Percentiles rank a stretch among this genome's conserved stretches.
phyloP scores from a whole-genome alignment of 2,113 vertebrate genomes.

The Misgurnus anguillicaudatus region DNA sequence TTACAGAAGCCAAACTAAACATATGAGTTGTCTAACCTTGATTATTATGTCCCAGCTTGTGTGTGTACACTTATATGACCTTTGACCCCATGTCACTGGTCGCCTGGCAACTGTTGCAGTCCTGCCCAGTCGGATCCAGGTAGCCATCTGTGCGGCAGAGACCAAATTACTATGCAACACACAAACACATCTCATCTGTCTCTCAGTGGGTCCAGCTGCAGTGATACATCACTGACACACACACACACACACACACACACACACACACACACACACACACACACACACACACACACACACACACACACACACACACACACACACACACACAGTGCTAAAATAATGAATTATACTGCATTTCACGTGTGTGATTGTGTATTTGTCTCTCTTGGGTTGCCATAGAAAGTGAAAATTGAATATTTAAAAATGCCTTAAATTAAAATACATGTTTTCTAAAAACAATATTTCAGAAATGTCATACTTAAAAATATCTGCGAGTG shows the following conservation, averaged over 20 bases:
- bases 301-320: too few relatives aligned
- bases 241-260: neutral
- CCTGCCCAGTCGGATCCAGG: neutral
- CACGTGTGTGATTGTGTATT: too few relatives aligned
- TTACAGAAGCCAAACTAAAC: neutral
- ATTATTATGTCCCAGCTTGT: neutral
- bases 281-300: neutral
- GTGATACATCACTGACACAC: neutral
- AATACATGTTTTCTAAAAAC: too few relatives aligned
- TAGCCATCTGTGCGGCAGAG: neutral
- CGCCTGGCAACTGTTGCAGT: neutral
- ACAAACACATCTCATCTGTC: neutral
- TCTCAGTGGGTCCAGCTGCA: too few relatives aligned
- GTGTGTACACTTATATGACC: conserved; percentile 7
- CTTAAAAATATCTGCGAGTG: too few relatives aligned
- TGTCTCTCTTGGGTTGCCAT: too few relatives aligned
- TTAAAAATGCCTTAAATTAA: too few relatives aligned
- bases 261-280: neutral
- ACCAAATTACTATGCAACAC: neutral
- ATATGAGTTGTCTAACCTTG: conserved; percentile 23
- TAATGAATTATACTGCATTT: too few relatives aligned
- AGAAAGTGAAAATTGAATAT: too few relatives aligned
- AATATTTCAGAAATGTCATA: too few relatives aligned
- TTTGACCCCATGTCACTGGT: neutral
- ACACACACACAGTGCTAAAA: too few relatives aligned